Evolutionary conservation across 2,888 invertebrate species (phyloP).

Genomic region (Ochropleura leucogaster): DNA sequence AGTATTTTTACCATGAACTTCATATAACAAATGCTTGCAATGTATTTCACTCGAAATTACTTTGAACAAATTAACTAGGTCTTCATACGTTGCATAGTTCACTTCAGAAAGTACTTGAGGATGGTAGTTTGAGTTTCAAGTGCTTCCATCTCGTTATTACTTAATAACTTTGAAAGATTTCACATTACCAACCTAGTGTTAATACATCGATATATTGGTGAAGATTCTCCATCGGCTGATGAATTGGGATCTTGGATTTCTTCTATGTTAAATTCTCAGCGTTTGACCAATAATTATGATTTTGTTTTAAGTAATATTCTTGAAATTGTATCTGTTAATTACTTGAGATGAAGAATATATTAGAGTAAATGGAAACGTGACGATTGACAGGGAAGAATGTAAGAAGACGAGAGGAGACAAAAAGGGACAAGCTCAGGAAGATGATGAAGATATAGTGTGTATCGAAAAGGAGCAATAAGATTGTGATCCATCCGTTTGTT

Average conservation of each 20-base stretch:
- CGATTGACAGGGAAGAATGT: no score
- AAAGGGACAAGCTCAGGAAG: no score
- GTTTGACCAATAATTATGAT: no score
- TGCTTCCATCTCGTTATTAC: constrained; percentile 39
- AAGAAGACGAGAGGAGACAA: no score
- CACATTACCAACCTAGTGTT: constrained; percentile 35
- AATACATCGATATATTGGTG: constrained; percentile 14
- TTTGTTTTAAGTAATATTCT: no score
- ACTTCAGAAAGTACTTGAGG: constrained; percentile 40
- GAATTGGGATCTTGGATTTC: not conserved
- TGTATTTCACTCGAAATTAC: constrained; percentile 19
- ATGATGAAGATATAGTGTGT: no score
- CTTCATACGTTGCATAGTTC: constrained; percentile 45
- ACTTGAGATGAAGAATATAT: no score
- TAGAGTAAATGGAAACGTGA: no score
- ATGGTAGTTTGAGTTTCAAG: constrained; percentile 48
- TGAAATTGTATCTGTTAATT: no score
- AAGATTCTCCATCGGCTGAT: not conserved
- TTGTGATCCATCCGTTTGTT: no score
- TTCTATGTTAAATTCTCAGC: not conserved
- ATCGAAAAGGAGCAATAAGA: no score
- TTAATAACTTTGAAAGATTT: constrained; percentile 58
- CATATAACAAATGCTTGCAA: constrained; percentile 25
- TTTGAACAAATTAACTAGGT: constrained; percentile 30
- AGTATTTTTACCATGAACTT: constrained; percentile 7